Evolutionary conservation across 2,888 invertebrate species (phyloP), one percentile per base, ranked within the genome.

Genomic region (Zaprionus obscuricornis): DNA sequence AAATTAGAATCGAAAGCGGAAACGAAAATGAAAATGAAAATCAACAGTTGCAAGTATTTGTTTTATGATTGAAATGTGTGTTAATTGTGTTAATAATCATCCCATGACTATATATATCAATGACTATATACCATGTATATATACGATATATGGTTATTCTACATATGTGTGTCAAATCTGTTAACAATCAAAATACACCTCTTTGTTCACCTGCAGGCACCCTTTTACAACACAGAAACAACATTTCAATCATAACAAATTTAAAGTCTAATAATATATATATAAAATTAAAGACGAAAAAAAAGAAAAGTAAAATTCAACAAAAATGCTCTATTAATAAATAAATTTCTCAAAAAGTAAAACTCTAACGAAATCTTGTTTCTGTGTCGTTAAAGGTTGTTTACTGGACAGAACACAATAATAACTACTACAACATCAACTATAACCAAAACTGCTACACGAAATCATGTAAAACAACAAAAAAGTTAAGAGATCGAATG

Each of bases 381-480:
- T 90, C 91, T 92, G 91, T 92, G 91, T 92, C 90, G 90, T 90
- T 89, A 90, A 92, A 92, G 92, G 92, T 92, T 92, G 91, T 91
- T 91, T 90, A 89, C 86, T 85, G 87, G 88, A 63, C 55, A 67
- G 46, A 65, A 20, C 39, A 64, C 43, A 49, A 45, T 24, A 55
- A 54, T 54, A 55, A 62, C 64, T 63, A 54, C 45, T 49, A 31
- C 33, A 40, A 37, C 40, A 42, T 20, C 13, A 31, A 49, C 13
- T 24, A 37, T 18, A 24, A 31, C 43, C 34, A 65, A 46, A 58
- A 68, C 55, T 45, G 49, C 47, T 42, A 55, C 62, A 76, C 54
- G 43, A 66, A 68, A 71, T 60, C 71, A 69, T 69, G 49, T 60
- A 66, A 64, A 52, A 58, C 31, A 56, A 40, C 40, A 55, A 60